Percentiles rank a stretch among this genome's conserved stretches.
These are phyloP conservation scores for Belonocnema kinseyi DNA, from an alignment of 1,140 invertebrate genomes.

Conservation along the genomic window DNA sequence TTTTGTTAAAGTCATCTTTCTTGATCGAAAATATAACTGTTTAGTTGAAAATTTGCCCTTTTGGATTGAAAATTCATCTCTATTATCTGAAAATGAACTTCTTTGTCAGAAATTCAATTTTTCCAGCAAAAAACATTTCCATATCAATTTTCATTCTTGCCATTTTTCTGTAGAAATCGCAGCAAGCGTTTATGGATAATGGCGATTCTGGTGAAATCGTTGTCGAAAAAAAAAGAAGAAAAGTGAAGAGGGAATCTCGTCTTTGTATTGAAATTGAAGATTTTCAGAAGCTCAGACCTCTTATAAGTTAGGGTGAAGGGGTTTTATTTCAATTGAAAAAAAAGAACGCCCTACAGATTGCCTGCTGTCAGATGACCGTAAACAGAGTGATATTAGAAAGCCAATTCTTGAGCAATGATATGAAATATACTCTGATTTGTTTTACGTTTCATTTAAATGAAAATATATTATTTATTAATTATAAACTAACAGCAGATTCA, in stretches of 20 bases:
- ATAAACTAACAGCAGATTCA: background rate
- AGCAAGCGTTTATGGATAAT: too few relatives aligned
- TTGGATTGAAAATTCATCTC: too few relatives aligned
- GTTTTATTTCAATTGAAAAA: slow-evolving; percentile 51
- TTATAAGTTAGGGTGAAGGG: background rate
- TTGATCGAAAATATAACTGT: too few relatives aligned
- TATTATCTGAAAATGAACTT: too few relatives aligned
- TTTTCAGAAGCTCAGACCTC: slow-evolving; percentile 7
- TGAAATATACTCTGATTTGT: slow-evolving; percentile 2
- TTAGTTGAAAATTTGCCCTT: too few relatives aligned
- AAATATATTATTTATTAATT: slow-evolving; percentile 43
- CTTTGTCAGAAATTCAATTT: too few relatives aligned
- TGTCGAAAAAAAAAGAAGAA: too few relatives aligned
- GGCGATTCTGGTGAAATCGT: too few relatives aligned
- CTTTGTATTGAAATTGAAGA: background rate
- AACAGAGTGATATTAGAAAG: slow-evolving; percentile 50
- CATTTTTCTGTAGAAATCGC: too few relatives aligned
- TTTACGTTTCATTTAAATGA: slow-evolving; percentile 18
- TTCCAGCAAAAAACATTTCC: too few relatives aligned
- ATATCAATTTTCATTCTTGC: too few relatives aligned
- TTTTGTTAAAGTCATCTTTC: too few relatives aligned
- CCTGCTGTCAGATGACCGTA: slow-evolving; percentile 59
- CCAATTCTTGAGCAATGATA: slow-evolving; percentile 33
- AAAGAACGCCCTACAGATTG: slow-evolving; percentile 59
- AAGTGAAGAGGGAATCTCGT: background rate